Conservation (phyloP, 1,140 invertebrate genomes). For the Temnothorax longispinosus region DNA sequence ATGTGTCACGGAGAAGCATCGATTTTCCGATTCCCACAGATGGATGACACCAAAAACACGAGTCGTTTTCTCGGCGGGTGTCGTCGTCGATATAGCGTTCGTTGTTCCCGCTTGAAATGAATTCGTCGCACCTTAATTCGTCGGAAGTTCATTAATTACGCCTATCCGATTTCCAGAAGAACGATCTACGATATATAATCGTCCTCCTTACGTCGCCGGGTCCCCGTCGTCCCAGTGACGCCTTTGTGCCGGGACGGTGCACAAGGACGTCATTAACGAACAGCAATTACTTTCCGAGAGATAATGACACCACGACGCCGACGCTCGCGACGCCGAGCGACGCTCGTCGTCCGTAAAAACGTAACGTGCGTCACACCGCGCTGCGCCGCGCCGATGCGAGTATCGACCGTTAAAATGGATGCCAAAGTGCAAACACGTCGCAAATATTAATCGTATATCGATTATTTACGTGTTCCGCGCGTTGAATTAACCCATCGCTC, state of each 20-base stretch:
- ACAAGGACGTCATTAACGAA: conserved; percentile 52
- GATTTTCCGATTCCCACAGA: conserved; percentile 44
- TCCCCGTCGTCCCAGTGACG: neutral
- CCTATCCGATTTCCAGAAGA: conserved; percentile 28
- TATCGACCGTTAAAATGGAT: neutral
- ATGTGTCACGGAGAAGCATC: conserved; percentile 21
- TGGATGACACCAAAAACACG: conserved; percentile 22
- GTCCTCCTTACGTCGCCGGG: conserved; percentile 22
- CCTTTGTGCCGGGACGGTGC: neutral
- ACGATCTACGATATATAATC: neutral
- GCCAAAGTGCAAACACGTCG: conserved; percentile 14
- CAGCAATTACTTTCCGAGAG: conserved; percentile 57
- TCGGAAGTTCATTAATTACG: conserved; percentile 46
- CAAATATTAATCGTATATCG: conserved; percentile 32
- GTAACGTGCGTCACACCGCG: neutral
- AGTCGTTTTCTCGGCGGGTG: conserved; percentile 36
- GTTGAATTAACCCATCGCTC: neutral
- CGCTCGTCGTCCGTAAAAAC: conserved; percentile 14
- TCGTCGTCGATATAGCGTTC: conserved; percentile 63
- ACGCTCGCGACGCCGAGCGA: conserved; percentile 9
- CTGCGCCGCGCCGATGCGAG: neutral
- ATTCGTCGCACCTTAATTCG: conserved; percentile 61
- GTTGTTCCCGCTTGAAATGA: conserved; percentile 58
- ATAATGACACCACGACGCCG: conserved; percentile 45
- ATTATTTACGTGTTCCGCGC: conserved; percentile 14